These are phyloP conservation scores for Harpagifer antarcticus DNA, from an alignment of 2,797 vertebrate species.

Conservation along the genomic window DNA sequence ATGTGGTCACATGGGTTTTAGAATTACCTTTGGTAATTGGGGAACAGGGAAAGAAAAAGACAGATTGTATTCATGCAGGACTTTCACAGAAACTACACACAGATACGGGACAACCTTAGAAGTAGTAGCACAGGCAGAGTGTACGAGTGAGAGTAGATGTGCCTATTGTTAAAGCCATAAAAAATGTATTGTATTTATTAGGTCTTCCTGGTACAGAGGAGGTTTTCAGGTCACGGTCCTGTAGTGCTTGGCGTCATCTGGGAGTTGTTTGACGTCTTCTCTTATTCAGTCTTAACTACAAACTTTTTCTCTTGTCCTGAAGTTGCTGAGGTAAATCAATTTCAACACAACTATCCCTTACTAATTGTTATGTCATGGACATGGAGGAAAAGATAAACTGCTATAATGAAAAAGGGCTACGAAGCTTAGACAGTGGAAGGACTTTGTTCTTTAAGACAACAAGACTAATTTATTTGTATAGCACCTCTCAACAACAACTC, in stretches of 20 bases:
- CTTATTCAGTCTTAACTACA: background rate
- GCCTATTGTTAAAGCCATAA: background rate
- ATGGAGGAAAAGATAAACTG: constrained; percentile 2
- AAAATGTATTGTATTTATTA: background rate
- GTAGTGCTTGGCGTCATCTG: background rate
- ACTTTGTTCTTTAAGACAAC: constrained; percentile 1
- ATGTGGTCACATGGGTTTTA: constrained; percentile 47
- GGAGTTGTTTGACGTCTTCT: background rate
- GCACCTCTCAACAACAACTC: background rate
- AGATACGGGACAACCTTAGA: background rate
- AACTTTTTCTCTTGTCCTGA: constrained; percentile 3
- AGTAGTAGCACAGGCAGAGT: background rate
- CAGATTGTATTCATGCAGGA: constrained; percentile 41
- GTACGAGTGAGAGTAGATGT: background rate
- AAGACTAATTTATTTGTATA: background rate
- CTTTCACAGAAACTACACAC: background rate
- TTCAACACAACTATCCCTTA: background rate
- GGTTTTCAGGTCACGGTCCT: background rate
- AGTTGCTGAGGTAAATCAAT: constrained; percentile 1
- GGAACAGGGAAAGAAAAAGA: constrained; percentile 27
- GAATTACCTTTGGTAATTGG: constrained; percentile 48
- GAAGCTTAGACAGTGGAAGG: background rate
- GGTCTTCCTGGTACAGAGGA: background rate
- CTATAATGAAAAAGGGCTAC: background rate
- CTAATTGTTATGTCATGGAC: background rate